Base-by-base conservation (phyloP, 2,888 invertebrate genomes). In the Lottia scabra region DNA sequence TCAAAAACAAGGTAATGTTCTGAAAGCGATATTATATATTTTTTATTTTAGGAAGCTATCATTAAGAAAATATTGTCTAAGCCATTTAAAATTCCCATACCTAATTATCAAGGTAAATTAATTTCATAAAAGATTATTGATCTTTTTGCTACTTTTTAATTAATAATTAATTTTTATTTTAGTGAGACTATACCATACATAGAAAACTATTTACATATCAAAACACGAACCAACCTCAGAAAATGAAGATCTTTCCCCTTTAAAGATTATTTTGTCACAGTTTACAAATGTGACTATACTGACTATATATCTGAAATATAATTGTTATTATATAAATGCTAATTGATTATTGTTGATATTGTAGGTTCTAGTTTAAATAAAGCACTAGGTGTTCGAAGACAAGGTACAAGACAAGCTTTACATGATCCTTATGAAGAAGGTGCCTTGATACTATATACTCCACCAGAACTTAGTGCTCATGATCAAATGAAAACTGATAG, bases 381-480 rank as follows among this genome's bases (percentile, higher is more conserved):
- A 87, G 93, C 94, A 79, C 91, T 99, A 70, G 99, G 98, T 0
- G 92, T 97, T 83, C 91, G 91, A 83, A 92, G 92, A 89, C 92
- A 81, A 89, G 93, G 90, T 2, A 91, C 91, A 15, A 89, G 92
- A 78, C 92, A 94, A 77, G 92, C 98, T 0, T 90, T 99, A 13
- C 96, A 97, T 87, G 98, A 98, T 91, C 98, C 98, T 0, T 93
- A 94, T 82, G 97, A 95, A 83, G 96, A 96, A 3, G 96, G 95
- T 87, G 97, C 98, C 0, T 91, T 99, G 2, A 94, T 99, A 27
- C 91, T 99, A 66, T 97, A 94, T 87, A 90, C 92, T 0, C 99
- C 99, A 0, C 95, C 96, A 0, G 92, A 93, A 81, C 92, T 96
- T 65, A 93, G 94, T 10, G 95, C 95, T 83, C 96, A 98, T 87